Evolutionary conservation across 2,888 invertebrate genomes (phyloP).

Genomic region (Acanthosepion pharaonis): DNA sequence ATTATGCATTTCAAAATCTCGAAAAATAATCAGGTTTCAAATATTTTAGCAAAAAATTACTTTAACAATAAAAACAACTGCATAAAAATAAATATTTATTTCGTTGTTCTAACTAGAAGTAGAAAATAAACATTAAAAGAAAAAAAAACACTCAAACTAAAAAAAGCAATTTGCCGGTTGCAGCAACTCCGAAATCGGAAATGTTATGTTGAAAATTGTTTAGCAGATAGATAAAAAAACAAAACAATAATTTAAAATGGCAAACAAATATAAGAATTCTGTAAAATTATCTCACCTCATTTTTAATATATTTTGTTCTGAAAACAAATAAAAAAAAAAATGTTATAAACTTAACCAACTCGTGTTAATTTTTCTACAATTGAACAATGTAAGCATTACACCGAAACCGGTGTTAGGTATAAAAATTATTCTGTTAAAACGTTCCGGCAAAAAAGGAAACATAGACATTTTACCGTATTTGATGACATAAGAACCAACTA

Average conservation of each 20-base stretch:
- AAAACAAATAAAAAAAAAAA: neutral
- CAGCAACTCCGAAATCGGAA: neutral
- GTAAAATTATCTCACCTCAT: conserved; percentile 33
- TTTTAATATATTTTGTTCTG: neutral
- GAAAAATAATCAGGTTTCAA: neutral
- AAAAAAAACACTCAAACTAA: neutral
- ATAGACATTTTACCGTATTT: no score
- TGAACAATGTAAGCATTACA: neutral
- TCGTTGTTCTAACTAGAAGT: neutral
- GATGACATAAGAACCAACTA: no score
- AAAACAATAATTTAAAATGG: no score
- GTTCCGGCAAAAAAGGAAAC: neutral
- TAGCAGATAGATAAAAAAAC: neutral
- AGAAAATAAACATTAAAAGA: neutral
- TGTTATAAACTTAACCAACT: neutral
- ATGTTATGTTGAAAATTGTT: neutral
- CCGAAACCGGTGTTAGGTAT: neutral
- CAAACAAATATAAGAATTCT: no score
- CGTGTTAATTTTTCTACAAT: neutral
- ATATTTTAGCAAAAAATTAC: neutral
- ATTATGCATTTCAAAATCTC: no score
- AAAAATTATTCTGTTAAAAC: neutral
- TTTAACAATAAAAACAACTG: neutral
- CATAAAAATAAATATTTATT: neutral
- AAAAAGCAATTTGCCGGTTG: neutral